These are phyloP conservation scores for Muraenolepis orangiensis DNA, from an alignment of 2,797 vertebrate species.

Conservation along the genomic window DNA sequence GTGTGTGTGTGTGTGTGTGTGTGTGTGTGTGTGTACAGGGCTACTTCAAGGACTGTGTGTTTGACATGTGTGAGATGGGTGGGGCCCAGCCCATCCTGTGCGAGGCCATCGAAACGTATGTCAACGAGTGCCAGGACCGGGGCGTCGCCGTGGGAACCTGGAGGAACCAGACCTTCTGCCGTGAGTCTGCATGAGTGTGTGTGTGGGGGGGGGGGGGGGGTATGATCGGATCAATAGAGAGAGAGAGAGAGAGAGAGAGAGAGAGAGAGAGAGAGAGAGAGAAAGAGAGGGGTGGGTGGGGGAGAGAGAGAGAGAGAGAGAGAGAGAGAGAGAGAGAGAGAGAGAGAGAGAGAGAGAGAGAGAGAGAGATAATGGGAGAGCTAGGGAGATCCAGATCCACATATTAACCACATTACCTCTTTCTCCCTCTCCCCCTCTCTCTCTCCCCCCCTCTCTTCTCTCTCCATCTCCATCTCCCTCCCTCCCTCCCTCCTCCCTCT, in stretches of 20 bases:
- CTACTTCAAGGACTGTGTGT: conserved; percentile 73
- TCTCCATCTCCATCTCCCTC: neutral
- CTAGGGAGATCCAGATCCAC: too few relatives aligned
- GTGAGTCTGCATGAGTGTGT: conserved; percentile 43
- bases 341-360: too few relatives aligned
- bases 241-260: too few relatives aligned
- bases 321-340: too few relatives aligned
- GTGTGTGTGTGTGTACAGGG: too few relatives aligned
- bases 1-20: too few relatives aligned
- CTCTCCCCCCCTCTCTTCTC: neutral
- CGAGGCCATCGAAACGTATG: conserved; percentile 74
- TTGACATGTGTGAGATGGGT: conserved; percentile 73
- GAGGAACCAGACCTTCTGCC: conserved; percentile 73
- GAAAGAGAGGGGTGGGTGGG: too few relatives aligned
- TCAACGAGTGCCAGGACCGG: conserved; percentile 74
- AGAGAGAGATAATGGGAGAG: too few relatives aligned
- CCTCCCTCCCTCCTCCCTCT: neutral
- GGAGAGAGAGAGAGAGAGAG: too few relatives aligned
- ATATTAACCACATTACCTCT: too few relatives aligned
- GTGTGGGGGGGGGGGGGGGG: neutral
- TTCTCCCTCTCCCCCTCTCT: too few relatives aligned
- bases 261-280: too few relatives aligned
- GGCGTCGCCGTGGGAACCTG: conserved; percentile 65
- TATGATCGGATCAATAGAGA: neutral
- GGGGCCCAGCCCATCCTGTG: conserved; percentile 67